Base-by-base conservation (phyloP, 53 echinoderm and acorn worm genomes). In the Actinopyga echinites region DNA sequence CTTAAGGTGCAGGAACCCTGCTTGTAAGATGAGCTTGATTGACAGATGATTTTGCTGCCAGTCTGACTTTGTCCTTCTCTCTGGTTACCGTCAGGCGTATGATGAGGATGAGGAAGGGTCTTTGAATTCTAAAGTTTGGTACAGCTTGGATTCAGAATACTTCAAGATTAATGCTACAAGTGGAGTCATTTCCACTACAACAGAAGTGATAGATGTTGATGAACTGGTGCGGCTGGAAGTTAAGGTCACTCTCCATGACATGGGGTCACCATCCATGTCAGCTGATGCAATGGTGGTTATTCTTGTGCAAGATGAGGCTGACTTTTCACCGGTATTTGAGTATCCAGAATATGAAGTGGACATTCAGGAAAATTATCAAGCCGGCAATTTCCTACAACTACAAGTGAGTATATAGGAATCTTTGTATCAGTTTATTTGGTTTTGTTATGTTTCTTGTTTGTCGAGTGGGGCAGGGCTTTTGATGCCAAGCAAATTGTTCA, bases 301-400 rank as follows among this genome's bases (percentile, higher is more conserved):
- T 7, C 31, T 80, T 36, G 25, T 80, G 13, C 81, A 80, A 61
- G 81, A 80, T 29, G 60, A 36, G 22, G 63, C 58, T 8, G 43
- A 80, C 60, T 61, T 61, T 38, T 44, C 37, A 34, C 81, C 81
- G 2, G 81, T 80, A 10, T 80, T 80, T 80, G 81, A 80, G 35
- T 62, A 59, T 40, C 37, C 43, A 23, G 63, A 61, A 45, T 80
- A 80, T 45, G 45, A 34, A 32, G 63, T 61, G 40, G 61, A 30
- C 3, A 62, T 80, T 25, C 81, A 36, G 44, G 81, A 80, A 38
- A 80, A 80, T 45, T 40, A 13, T 20, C 8, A 1, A 38, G 24
- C 44, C 10, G 17, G 21, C 0, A 42, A 40, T 22, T 80, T 80
- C 52, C 17, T 77, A 32, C 26, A 55, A 29, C 21, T 77, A 8